Conservation (phyloP, 64 coral and sea anemone species). For the Trachythela sp. region DNA sequence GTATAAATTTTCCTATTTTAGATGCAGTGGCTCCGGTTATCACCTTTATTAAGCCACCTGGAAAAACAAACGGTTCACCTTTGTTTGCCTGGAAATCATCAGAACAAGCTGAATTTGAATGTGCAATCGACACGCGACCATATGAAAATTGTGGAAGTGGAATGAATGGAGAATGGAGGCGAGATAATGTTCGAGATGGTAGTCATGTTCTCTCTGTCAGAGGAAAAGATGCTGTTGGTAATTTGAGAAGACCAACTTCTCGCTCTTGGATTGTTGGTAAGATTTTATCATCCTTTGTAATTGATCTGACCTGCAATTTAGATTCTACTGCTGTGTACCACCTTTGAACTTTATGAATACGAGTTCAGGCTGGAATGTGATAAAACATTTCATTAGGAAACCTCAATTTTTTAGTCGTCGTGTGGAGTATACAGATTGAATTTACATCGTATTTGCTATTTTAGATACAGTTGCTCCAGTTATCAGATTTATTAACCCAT, state of each 20-base stretch:
- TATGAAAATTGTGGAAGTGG: neutral
- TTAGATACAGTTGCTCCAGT: neutral
- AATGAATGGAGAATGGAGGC: neutral
- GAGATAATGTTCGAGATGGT: too few relatives aligned
- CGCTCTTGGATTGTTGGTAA: neutral
- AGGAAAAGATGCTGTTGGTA: too few relatives aligned
- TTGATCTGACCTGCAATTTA: too few relatives aligned
- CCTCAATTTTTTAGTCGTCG: too few relatives aligned
- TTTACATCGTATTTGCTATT: neutral
- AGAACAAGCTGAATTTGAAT: neutral
- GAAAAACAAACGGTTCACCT: neutral
- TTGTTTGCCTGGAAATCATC: neutral
- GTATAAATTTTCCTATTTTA: too few relatives aligned
- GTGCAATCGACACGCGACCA: neutral
- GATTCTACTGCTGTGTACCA: too few relatives aligned
- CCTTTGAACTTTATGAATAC: too few relatives aligned
- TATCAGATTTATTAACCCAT: neutral
- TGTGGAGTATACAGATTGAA: neutral
- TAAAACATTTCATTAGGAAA: too few relatives aligned
- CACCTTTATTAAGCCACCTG: too few relatives aligned
- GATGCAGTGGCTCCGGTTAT: too few relatives aligned
- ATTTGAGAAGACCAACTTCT: neutral
- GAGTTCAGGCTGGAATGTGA: too few relatives aligned
- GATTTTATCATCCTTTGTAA: neutral
- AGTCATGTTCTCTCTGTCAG: too few relatives aligned